Evolutionary conservation across 1,140 invertebrate species (phyloP), one percentile per base, ranked within the genome.

Genomic region (Pseudomyrmex cubaensis): DNA sequence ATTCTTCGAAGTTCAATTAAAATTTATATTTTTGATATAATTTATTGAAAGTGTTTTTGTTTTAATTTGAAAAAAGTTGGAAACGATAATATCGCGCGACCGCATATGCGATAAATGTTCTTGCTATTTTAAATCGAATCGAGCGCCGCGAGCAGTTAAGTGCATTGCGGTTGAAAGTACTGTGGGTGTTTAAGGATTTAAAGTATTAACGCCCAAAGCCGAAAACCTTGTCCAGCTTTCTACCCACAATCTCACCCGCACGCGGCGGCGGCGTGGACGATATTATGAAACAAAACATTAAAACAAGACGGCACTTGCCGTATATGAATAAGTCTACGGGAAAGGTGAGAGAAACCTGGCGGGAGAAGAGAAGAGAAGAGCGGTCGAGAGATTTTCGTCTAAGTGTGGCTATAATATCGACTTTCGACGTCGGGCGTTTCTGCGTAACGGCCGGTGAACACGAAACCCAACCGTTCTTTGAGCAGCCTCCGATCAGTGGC

Each of bases 211-310:
- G 76, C 15, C 64, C 63, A 70, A 70, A 78, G 52, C 52, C 76
- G 64, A 78, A 70, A 78, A 78, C 64, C 76, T 69, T 78, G 76
- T 78, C 35, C 64, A 15, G 52, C 46, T 69, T 57, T 78, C 64
- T 78, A 67, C 64, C 63, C 15, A 70, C 76, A 78, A 69, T 70
- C 52, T 70, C 52, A 25, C 56, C 75, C 52, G 75, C 50, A 44
- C 35, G 10, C 17, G 48, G 50, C 76, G 48, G 50, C 76, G 25
- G 69, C 25, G 83, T 10, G 73, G 70, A 67, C 46, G 85, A 86
- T 82, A 86, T 87, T 86, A 84, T 22, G 85, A 73, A 73, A 74
- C 52, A 70, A 78, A 78, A 69, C 75, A 69, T 78, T 78, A 35
- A 78, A 78, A 70, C 76, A 70, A 78, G 64, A 70, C 52, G 35